A percentile compares a stretch with the other conserved stretches of the same genome.
Evolutionary conservation across 2,113 vertebrate species (phyloP).

Genomic region (Willisornis vidua): DNA sequence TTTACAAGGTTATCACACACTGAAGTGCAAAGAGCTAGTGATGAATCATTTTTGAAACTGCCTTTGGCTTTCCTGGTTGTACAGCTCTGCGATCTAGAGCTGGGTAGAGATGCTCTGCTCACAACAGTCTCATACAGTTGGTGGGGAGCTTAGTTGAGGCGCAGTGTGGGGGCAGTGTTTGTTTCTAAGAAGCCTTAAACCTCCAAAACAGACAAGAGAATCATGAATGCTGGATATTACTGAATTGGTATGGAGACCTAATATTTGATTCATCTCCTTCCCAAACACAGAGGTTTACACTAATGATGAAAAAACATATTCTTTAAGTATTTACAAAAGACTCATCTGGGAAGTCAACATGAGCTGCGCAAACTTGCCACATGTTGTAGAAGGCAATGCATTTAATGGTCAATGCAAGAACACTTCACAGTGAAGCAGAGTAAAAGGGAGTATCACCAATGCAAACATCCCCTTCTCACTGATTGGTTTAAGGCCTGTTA

Average conservation of each 20-base stretch:
- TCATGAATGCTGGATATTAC: neutral
- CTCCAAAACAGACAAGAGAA: neutral
- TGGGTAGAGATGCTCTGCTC: neutral
- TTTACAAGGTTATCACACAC: neutral
- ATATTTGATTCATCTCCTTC: neutral
- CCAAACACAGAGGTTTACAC: neutral
- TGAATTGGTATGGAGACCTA: neutral
- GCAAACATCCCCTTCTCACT: neutral
- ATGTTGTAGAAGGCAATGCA: neutral
- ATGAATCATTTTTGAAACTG: neutral
- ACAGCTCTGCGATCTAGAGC: neutral
- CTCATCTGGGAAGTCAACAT: neutral
- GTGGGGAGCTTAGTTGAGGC: neutral
- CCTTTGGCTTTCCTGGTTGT: neutral
- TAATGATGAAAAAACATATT: neutral
- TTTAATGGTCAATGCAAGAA: neutral
- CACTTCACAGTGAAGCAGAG: neutral
- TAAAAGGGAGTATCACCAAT: neutral
- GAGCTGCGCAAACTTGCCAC: neutral
- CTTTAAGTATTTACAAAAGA: neutral
- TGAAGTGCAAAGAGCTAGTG: neutral
- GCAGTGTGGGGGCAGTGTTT: accelerated
- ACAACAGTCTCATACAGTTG: neutral
- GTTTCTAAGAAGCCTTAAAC: neutral
- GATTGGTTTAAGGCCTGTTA: neutral